A percentile compares a stretch with the other conserved stretches of the same genome.
Evolutionary conservation across 2,113 vertebrate species (phyloP).

Genomic region (Embiotoca jacksoni): DNA sequence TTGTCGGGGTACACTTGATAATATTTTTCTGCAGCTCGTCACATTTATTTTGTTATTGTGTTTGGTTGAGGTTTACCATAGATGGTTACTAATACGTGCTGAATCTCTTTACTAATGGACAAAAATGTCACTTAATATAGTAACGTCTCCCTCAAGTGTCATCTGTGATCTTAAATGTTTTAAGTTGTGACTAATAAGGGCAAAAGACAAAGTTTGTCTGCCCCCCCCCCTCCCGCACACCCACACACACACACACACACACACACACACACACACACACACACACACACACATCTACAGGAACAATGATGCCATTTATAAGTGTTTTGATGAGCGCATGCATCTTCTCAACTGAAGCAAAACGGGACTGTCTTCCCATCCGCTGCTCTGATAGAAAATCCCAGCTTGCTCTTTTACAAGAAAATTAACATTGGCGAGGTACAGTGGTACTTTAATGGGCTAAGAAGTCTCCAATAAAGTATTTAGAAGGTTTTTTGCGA

Average conservation of each 20-base stretch:
- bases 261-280: no score
- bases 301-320: slow-evolving; percentile 77
- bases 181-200: slow-evolving; percentile 80
- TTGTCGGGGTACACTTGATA: not conserved
- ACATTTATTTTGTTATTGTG: slow-evolving; percentile 16
- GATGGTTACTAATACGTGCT: slow-evolving; percentile 43
- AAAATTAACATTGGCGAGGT: slow-evolving; percentile 83
- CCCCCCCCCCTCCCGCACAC: slow-evolving; percentile 1
- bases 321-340: slow-evolving; percentile 66
- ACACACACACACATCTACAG: slow-evolving; percentile 33
- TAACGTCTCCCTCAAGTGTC: slow-evolving; percentile 59
- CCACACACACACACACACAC: no score
- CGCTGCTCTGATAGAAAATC: slow-evolving; percentile 77
- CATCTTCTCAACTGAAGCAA: slow-evolving; percentile 79
- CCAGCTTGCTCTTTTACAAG: slow-evolving; percentile 80
- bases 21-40: not conserved
- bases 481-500: slow-evolving; percentile 82
- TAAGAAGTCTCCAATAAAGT: slow-evolving; percentile 83
- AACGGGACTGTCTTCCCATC: slow-evolving; percentile 75
- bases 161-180: slow-evolving; percentile 68
- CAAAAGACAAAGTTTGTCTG: slow-evolving; percentile 49
- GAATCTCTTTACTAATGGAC: slow-evolving; percentile 55
- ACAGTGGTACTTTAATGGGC: slow-evolving; percentile 83
- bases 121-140: slow-evolving; percentile 75
- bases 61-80: slow-evolving; percentile 38